A percentile compares a stretch with the other conserved stretches of the same genome.
Conservation (phyloP, 2,113 vertebrate genomes). For the Pitta sordida region DNA sequence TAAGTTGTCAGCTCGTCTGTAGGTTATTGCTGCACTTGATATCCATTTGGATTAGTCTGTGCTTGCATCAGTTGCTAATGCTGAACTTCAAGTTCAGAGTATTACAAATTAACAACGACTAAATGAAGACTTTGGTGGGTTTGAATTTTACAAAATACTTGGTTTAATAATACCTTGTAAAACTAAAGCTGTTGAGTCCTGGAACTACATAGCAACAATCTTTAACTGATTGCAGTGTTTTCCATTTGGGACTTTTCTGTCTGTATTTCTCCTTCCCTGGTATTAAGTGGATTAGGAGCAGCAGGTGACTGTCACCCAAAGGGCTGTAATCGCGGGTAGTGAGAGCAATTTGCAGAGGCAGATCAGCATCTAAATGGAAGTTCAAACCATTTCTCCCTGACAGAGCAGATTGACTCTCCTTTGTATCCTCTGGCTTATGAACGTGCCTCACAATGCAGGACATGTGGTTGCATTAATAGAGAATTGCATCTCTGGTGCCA, state of each 20-base stretch:
- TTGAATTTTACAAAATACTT: neutral
- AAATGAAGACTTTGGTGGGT: neutral
- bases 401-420: neutral
- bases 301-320: neutral
- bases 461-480: neutral
- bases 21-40: neutral
- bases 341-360: neutral
- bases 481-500: neutral
- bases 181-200: neutral
- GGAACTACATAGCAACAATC: neutral
- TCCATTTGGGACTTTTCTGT: neutral
- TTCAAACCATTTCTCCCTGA: neutral
- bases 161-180: neutral
- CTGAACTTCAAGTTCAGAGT: neutral
- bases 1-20: neutral
- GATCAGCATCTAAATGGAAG: neutral
- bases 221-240: neutral
- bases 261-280: neutral
- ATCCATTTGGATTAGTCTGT: neutral
- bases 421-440: neutral
- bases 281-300: neutral
- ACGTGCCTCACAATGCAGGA: neutral
- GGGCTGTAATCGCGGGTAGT: neutral
- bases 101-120: neutral
- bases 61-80: neutral